phyloP scores from a whole-genome alignment of 37 sponge, comb jelly and placozoan genomes.

The Agelas oroides region DNA sequence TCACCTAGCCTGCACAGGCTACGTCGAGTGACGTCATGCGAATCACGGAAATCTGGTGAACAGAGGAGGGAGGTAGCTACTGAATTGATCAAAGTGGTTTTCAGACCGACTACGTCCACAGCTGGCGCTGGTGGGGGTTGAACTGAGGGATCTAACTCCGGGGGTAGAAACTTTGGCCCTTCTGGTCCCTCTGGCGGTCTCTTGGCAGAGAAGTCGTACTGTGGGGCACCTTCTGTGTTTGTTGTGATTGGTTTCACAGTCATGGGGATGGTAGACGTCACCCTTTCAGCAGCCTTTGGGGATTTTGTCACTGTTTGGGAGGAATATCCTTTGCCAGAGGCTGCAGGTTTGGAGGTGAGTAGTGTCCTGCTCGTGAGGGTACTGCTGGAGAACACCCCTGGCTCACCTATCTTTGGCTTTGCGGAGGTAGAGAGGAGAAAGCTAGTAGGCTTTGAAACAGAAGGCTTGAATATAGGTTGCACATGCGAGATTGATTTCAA shows the following conservation, averaged over 20 bases:
- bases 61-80: constrained; percentile 94
- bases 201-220: constrained; percentile 39
- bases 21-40: constrained; percentile 61
- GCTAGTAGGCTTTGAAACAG: no score
- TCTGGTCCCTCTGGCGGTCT: not conserved
- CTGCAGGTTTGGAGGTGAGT: no score
- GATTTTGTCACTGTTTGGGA: not conserved
- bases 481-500: not conserved
- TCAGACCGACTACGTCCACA: constrained; percentile 51
- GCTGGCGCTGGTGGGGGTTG: constrained; percentile 36
- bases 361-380: no score
- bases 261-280: not conserved
- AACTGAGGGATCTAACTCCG: constrained; percentile 61
- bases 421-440: no score
- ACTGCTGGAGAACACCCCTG: no score
- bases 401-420: no score
- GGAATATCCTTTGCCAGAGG: not conserved
- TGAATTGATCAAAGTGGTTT: constrained; percentile 84
- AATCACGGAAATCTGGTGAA: constrained; percentile 80
- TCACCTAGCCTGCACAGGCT: constrained; percentile 54
- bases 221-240: constrained; percentile 31
- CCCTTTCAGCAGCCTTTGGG: no score
- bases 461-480: no score
- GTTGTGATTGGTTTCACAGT: constrained; percentile 19
- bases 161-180: constrained; percentile 29